A percentile compares a stretch with the other conserved stretches of the same genome.
Evolutionary conservation across 2,113 vertebrate genomes (phyloP).

Genomic region (Calonectris borealis): DNA sequence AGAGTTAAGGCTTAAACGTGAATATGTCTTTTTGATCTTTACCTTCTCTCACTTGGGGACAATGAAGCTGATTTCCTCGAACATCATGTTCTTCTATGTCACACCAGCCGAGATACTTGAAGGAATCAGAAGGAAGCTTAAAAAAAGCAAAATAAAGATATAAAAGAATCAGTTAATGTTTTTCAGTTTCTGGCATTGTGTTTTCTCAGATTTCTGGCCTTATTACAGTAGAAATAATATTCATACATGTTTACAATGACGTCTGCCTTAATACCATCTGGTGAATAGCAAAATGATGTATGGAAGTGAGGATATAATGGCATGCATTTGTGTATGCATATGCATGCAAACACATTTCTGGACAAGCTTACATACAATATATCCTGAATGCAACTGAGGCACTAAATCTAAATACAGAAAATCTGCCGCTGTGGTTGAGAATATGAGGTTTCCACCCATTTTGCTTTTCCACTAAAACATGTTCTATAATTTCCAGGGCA

Average conservation of each 20-base stretch:
- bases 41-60: slow-evolving; percentile 94
- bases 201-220: background rate
- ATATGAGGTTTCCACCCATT: background rate
- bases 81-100: slow-evolving; percentile 83
- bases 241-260: background rate
- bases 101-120: slow-evolving; percentile 84
- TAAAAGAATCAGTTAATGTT: background rate
- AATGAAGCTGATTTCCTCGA: slow-evolving; percentile 86
- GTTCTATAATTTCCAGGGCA: background rate
- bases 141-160: background rate
- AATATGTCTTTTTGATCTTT: background rate
- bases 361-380: background rate
- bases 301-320: background rate
- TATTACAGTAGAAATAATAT: background rate
- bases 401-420: background rate
- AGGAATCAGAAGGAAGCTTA: slow-evolving; percentile 88
- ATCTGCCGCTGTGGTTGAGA: background rate
- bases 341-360: background rate
- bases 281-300: background rate
- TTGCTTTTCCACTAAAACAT: background rate
- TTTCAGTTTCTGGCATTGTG: background rate
- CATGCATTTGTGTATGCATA: background rate
- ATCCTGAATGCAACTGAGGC: background rate
- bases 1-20: background rate
- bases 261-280: background rate